Conservation (phyloP, 2,797 vertebrate species). For the Odontamblyopus rebecca region DNA sequence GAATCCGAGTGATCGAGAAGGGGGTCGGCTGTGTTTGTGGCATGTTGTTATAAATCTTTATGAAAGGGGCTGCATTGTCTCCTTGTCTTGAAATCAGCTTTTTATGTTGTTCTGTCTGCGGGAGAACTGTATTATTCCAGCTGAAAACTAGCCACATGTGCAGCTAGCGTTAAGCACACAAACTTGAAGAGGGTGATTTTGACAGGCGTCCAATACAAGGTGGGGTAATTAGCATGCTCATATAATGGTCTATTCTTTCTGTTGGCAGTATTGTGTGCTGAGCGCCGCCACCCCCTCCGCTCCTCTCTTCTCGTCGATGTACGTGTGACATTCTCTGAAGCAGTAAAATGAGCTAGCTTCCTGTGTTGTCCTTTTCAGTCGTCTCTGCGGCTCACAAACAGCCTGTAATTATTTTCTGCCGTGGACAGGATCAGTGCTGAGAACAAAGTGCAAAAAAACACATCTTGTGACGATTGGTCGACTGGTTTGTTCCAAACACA, state of each 20-base stretch:
- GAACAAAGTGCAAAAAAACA: slow-evolving; percentile 82
- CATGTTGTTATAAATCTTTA: slow-evolving; percentile 66
- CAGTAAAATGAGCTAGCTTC: slow-evolving; percentile 66
- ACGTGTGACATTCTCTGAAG: slow-evolving; percentile 76
- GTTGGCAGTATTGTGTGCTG: slow-evolving; percentile 40
- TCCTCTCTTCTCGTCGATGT: slow-evolving; percentile 46
- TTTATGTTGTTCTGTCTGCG: slow-evolving; percentile 29
- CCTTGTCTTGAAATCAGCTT: slow-evolving; percentile 51
- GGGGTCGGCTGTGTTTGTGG: slow-evolving; percentile 60
- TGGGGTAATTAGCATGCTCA: slow-evolving; percentile 77
- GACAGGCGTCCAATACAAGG: slow-evolving; percentile 74
- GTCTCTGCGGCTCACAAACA: slow-evolving; percentile 63
- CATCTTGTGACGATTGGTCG: slow-evolving; percentile 56
- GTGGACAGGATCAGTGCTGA: slow-evolving; percentile 72
- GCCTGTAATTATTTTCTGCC: slow-evolving; percentile 80
- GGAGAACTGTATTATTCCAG: slow-evolving; percentile 38
- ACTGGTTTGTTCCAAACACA: slow-evolving; percentile 69
- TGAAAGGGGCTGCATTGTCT: slow-evolving; percentile 66
- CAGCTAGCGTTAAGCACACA: slow-evolving; percentile 35
- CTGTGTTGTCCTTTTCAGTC: slow-evolving; percentile 70
- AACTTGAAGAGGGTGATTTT: slow-evolving; percentile 59
- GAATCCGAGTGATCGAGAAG: slow-evolving; percentile 58
- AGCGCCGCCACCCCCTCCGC: slow-evolving; percentile 27
- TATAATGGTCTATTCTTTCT: slow-evolving; percentile 61
- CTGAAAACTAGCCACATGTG: slow-evolving; percentile 24